Conservation (phyloP, 2,888 invertebrate genomes). For the Eurytoma adleriae region DNA sequence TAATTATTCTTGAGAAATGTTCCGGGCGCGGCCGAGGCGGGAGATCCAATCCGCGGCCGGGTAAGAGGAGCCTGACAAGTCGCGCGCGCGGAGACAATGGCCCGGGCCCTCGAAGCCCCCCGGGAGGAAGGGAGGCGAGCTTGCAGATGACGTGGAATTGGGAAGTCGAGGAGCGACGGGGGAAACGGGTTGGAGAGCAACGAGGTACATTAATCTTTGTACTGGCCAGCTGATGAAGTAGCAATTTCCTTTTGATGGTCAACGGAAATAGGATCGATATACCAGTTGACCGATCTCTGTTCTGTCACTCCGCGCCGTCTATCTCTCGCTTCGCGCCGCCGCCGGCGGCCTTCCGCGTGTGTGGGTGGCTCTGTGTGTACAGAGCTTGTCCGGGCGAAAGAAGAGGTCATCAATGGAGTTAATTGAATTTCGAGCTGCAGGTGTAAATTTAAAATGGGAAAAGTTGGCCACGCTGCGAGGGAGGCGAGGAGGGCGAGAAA, state of each 20-base stretch:
- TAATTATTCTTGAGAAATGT: conserved; percentile 49
- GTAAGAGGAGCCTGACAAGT: not conserved
- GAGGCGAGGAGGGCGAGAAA: not conserved
- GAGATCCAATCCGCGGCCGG: not conserved
- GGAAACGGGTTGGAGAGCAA: conserved; percentile 15
- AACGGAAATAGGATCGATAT: conserved; percentile 73
- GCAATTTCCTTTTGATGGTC: conserved; percentile 73
- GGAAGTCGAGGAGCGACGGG: conserved; percentile 17
- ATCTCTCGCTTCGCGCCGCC: conserved; percentile 32
- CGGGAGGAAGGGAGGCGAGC: conserved; percentile 1
- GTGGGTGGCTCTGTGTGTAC: conserved; percentile 3
- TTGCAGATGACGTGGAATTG: conserved; percentile 53
- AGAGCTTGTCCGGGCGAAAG: conserved; percentile 24
- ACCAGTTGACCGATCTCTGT: conserved; percentile 64
- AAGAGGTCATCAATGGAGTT: conserved; percentile 48
- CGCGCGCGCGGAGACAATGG: conserved; percentile 9
- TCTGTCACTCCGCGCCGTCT: conserved; percentile 48
- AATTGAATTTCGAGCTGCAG: conserved; percentile 40
- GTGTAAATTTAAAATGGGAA: conserved; percentile 50
- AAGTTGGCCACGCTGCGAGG: conserved; percentile 24
- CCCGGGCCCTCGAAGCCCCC: conserved; percentile 3
- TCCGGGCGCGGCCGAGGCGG: no score
- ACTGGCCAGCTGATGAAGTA: conserved; percentile 70
- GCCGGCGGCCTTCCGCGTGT: not conserved
- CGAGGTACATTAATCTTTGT: conserved; percentile 64